A percentile compares a stretch with the other conserved stretches of the same genome.
These are phyloP conservation scores for Celastrina argiolus DNA, from an alignment of 2,888 invertebrate genomes.

Conservation along the genomic window DNA sequence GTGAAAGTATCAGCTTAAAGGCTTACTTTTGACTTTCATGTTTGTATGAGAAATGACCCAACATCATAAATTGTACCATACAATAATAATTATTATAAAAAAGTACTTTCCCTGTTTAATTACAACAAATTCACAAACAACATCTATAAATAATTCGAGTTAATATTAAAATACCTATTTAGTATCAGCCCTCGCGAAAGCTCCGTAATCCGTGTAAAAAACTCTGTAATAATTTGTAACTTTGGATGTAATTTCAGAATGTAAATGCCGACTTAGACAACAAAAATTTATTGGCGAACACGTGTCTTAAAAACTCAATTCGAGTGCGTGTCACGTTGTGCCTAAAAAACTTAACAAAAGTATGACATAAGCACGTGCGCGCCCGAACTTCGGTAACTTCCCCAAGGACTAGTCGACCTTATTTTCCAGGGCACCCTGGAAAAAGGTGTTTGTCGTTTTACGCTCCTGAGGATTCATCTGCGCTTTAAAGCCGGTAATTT, in stretches of 20 bases:
- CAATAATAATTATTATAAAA: too few relatives aligned
- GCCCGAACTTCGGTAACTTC: constrained; percentile 67
- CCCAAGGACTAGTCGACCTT: constrained; percentile 68
- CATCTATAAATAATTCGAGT: background rate
- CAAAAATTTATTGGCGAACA: constrained; percentile 57
- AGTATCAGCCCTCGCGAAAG: background rate
- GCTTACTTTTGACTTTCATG: too few relatives aligned
- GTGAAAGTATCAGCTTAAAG: too few relatives aligned
- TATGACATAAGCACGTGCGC: constrained; percentile 74
- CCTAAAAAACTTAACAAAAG: constrained; percentile 71
- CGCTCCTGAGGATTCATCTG: constrained; percentile 63
- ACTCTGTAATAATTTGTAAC: background rate
- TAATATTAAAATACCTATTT: background rate
- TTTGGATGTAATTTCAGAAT: constrained; percentile 9
- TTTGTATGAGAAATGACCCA: too few relatives aligned
- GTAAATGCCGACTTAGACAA: constrained; percentile 32
- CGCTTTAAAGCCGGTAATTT: constrained; percentile 76
- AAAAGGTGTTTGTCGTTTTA: constrained; percentile 70
- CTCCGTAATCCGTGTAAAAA: too few relatives aligned
- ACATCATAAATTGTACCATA: too few relatives aligned
- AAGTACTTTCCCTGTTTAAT: too few relatives aligned
- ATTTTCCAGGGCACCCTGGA: constrained; percentile 69
- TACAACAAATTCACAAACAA: too few relatives aligned
- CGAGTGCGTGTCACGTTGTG: constrained; percentile 70
- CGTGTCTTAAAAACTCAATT: constrained; percentile 63